Evolutionary conservation across 1,140 invertebrate species (phyloP), one percentile per base, ranked within the genome.

Genomic region (Drosophila neocordata): DNA sequence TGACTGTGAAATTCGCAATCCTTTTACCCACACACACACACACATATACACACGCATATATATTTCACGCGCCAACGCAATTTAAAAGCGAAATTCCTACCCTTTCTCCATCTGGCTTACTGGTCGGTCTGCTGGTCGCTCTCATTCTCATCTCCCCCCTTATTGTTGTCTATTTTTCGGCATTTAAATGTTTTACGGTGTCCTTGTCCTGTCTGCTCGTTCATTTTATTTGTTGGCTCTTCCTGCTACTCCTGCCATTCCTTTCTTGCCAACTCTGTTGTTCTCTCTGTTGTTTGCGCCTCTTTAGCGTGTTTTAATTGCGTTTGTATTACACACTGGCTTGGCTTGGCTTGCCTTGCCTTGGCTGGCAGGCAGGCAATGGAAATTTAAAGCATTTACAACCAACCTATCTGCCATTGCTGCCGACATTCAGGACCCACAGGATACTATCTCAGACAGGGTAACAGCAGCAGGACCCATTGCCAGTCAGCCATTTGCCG

Each of bases 181-280:
- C 83, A 88, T 87, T 88, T 88, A 88, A 88, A 88, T 87, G 83
- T 88, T 87, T 88, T 88, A 85, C 83, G 83, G 71, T 87, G 83
- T 88, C 82, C 75, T 79, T 87, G 34, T 31, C 27, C 65, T 37
- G 57, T 57, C 41, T 61, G 48, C 58, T 52, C 31, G 15, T 31
- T 48, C 41, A 48, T 48, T 48, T 48, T 48, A 48, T 48, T 48
- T 20, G 41, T 18, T 11, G 41, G 35, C 20, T 52, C 48, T 37
- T 57, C 56, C 55, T 55, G 61, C 41, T 57, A 20, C 74, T 55
- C 63, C 15, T 35, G 38, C 59, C 52, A 64, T 8, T 18, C 11
- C 27, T 18, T 22, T 18, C 1, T 7, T 2, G 24, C 9, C 24
- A 37, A 9, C 56, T 37, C 48, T 34, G 35, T 44, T 35, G 66